A percentile compares a stretch with the other conserved stretches of the same genome.
phyloP scores from a whole-genome alignment of 2,797 vertebrate genomes.

The Poeciliopsis infans region DNA sequence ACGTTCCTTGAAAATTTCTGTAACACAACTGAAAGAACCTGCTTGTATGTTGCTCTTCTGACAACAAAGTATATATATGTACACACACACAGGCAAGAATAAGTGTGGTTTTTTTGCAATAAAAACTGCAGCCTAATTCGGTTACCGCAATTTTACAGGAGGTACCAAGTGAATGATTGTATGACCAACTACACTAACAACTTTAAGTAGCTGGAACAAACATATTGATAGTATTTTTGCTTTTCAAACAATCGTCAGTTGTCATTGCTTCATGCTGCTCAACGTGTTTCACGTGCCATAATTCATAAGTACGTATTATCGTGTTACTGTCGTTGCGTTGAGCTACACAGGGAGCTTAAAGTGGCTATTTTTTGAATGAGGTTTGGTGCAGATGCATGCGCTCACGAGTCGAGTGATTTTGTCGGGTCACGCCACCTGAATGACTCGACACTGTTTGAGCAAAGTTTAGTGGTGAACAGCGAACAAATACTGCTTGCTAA shows the following conservation, averaged over 20 bases:
- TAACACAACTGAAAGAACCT: not conserved
- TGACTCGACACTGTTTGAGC: not conserved
- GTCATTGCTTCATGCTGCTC: not conserved
- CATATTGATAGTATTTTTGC: not conserved
- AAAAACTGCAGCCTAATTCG: not conserved
- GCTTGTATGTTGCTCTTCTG: not conserved
- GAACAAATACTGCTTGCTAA: not conserved
- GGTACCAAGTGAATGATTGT: not conserved
- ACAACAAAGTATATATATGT: not conserved
- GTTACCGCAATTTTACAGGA: not conserved
- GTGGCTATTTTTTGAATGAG: conserved; percentile 3
- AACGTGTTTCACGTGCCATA: not conserved
- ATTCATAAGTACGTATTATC: not conserved
- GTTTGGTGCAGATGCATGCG: conserved; percentile 22
- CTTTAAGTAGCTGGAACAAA: not conserved
- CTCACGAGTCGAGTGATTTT: not conserved
- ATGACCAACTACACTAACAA: not conserved
- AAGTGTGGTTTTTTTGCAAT: too few relatives aligned
- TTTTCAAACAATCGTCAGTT: not conserved
- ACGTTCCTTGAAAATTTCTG: not conserved
- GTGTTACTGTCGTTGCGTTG: not conserved
- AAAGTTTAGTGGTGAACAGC: not conserved
- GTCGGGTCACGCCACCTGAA: too few relatives aligned
- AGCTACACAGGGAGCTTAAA: not conserved
- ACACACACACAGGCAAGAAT: not conserved